These are phyloP conservation scores for Leguminivora glycinivorella DNA, from an alignment of 1,140 invertebrate genomes.

Conservation along the genomic window DNA sequence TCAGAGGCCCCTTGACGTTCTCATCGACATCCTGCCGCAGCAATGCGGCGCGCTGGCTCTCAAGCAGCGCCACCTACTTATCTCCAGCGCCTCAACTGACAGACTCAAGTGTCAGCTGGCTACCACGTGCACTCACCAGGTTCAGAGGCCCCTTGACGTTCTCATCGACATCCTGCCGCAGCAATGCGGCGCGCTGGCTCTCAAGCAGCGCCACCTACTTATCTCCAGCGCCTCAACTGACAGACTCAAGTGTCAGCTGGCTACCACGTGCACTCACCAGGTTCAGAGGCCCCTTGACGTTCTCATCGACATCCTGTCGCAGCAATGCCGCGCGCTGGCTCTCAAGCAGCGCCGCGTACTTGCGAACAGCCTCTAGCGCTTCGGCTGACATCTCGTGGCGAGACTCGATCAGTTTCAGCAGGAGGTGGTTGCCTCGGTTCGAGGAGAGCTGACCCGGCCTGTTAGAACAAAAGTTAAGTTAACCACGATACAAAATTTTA, in stretches of 20 bases:
- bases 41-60: conserved; percentile 45
- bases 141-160: too few relatives aligned
- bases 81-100: too few relatives aligned
- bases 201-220: not conserved
- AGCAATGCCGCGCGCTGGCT: conserved; percentile 47
- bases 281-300: conserved; percentile 42
- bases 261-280: conserved; percentile 47
- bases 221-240: not conserved
- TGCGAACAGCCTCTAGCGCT: conserved; percentile 73
- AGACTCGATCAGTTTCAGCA: conserved; percentile 85
- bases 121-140: too few relatives aligned
- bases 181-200: conserved; percentile 45
- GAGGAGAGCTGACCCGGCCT: conserved; percentile 84
- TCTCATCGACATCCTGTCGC: conserved; percentile 41
- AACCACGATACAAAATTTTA: too few relatives aligned
- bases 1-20: too few relatives aligned
- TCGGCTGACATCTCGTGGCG: conserved; percentile 86
- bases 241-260: too few relatives aligned
- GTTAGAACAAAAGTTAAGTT: conserved; percentile 32
- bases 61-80: too few relatives aligned
- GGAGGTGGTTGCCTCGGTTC: conserved; percentile 92
- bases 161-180: too few relatives aligned
- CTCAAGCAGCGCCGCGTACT: conserved; percentile 77
- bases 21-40: too few relatives aligned
- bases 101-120: too few relatives aligned